A percentile compares a stretch with the other conserved stretches of the same genome.
Conservation (phyloP, 2,113 vertebrate species). For the Phrynocephalus versicolor region DNA sequence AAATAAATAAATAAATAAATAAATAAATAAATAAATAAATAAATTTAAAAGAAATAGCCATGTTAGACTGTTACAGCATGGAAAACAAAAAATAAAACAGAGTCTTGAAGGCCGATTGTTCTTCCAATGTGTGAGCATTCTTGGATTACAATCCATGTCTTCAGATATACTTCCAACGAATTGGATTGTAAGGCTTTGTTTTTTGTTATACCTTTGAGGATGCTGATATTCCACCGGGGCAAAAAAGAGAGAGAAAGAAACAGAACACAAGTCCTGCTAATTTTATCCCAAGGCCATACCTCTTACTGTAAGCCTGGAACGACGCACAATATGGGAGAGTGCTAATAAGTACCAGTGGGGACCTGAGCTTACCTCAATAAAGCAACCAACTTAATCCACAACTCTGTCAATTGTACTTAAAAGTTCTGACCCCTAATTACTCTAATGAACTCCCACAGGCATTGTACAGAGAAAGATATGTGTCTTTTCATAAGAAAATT, state of each 20-base stretch:
- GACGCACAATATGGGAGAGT: neutral
- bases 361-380: neutral
- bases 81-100: no score
- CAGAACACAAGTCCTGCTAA: neutral
- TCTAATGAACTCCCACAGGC: conserved; percentile 10
- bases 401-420: conserved; percentile 11
- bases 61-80: no score
- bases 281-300: neutral
- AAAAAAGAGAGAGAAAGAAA: neutral
- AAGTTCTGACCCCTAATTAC: conserved; percentile 7
- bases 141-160: no score
- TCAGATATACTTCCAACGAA: no score
- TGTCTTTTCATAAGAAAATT: neutral
- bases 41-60: no score
- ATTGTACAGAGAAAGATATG: neutral
- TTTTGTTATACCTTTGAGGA: no score
- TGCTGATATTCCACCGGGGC: neutral
- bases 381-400: neutral
- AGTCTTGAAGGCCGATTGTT: no score
- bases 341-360: neutral
- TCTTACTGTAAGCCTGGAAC: neutral
- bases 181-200: no score
- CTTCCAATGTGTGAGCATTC: no score
- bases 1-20: no score
- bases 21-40: no score